These are phyloP conservation scores for Eupithecia tripunctaria DNA, from an alignment of 2,888 invertebrate genomes.

Conservation along the genomic window DNA sequence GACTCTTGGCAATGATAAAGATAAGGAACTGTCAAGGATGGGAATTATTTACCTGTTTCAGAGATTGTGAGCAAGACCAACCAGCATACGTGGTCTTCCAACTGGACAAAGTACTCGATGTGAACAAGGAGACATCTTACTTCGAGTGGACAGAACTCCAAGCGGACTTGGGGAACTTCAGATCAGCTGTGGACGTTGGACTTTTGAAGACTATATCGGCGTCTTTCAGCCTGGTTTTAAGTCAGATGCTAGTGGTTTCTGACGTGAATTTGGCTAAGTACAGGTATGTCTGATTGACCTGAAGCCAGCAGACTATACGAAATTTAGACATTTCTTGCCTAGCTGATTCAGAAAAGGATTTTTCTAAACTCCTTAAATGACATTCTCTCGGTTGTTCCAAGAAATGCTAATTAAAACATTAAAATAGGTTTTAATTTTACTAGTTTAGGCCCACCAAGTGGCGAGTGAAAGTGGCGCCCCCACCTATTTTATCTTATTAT, in stretches of 20 bases:
- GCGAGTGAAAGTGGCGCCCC: too few relatives aligned
- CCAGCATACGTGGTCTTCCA: constrained; percentile 90
- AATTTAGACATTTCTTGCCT: not conserved
- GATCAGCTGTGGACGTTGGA: constrained; percentile 82
- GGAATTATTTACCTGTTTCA: constrained; percentile 58
- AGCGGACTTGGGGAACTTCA: constrained; percentile 79
- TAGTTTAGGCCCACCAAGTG: too few relatives aligned
- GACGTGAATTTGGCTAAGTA: constrained; percentile 86
- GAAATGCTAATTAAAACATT: too few relatives aligned
- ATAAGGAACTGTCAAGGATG: not conserved
- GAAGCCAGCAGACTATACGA: not conserved
- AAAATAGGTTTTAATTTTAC: too few relatives aligned
- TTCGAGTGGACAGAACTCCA: constrained; percentile 86
- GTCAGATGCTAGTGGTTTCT: constrained; percentile 83
- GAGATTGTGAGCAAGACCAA: constrained; percentile 89
- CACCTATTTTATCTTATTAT: too few relatives aligned
- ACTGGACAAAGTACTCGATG: constrained; percentile 87
- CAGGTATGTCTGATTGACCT: constrained; percentile 59
- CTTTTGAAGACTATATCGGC: constrained; percentile 83
- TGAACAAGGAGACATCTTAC: constrained; percentile 87
- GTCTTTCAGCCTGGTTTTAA: constrained; percentile 83
- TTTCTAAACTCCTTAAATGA: too few relatives aligned
- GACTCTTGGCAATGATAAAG: not conserved
- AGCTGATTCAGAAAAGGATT: too few relatives aligned
- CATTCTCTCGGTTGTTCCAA: too few relatives aligned